Conservation (phyloP, 2,113 vertebrate species). For the Pampusana beccarii region DNA sequence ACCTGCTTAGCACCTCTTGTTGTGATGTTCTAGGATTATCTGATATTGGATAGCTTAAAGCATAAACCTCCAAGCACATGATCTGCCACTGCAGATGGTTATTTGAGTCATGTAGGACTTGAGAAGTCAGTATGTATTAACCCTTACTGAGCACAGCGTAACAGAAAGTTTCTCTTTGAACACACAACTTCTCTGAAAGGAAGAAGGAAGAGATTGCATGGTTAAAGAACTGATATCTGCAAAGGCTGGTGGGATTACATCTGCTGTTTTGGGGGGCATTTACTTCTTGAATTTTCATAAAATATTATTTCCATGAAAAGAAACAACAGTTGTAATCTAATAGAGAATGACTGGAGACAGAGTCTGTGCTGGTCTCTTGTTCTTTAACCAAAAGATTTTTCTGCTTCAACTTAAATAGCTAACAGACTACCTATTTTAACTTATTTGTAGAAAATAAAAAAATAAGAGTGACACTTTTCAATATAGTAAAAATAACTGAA, state of each 20-base stretch:
- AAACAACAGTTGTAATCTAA: not conserved
- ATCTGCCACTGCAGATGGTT: not conserved
- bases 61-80: not conserved
- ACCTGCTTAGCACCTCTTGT: conserved; percentile 19
- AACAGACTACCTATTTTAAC: not conserved
- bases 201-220: not conserved
- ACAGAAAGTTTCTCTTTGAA: not conserved
- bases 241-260: not conserved
- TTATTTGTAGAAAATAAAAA: not conserved
- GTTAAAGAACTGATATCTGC: not conserved
- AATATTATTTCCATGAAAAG: not conserved
- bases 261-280: not conserved
- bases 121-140: not conserved
- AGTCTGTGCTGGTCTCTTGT: not conserved
- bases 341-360: not conserved
- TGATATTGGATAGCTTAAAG: conserved; percentile 31
- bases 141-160: not conserved
- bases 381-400: not conserved
- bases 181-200: not conserved
- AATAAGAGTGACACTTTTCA: not conserved
- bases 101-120: not conserved
- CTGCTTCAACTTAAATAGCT: not conserved
- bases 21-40: conserved; percentile 41
- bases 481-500: not conserved
- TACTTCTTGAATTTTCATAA: not conserved